Conservation (phyloP, 2,113 vertebrate genomes). For the Petromus typicus region DNA sequence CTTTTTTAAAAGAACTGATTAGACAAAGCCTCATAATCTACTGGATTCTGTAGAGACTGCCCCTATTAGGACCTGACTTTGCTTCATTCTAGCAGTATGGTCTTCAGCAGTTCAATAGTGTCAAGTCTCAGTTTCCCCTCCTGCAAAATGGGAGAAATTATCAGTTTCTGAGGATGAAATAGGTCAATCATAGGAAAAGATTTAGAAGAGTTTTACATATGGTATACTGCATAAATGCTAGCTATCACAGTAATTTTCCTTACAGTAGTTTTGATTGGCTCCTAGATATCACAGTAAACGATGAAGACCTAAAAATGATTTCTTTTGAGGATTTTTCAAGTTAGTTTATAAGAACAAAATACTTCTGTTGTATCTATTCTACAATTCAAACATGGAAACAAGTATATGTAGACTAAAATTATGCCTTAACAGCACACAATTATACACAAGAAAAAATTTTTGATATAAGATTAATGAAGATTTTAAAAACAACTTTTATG, state of each 20-base stretch:
- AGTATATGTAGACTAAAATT: background rate
- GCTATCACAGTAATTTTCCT: conserved; percentile 13
- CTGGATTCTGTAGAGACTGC: background rate
- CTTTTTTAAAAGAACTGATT: background rate
- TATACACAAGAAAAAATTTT: conserved; percentile 42
- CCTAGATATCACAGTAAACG: conserved; percentile 14
- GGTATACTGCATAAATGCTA: background rate
- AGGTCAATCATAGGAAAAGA: conserved; percentile 34
- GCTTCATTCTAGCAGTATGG: background rate
- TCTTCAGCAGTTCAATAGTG: background rate
- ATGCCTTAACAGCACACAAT: background rate
- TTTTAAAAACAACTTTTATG: conserved; percentile 34
- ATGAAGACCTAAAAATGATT: conserved; percentile 1
- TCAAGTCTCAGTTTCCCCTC: background rate
- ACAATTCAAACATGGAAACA: conserved; percentile 44
- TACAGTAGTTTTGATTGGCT: conserved; percentile 41
- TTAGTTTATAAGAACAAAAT: conserved; percentile 53
- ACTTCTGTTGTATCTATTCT: background rate
- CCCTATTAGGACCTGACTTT: background rate
- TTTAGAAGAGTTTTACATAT: background rate
- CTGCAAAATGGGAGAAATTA: background rate
- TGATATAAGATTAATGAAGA: conserved; percentile 33
- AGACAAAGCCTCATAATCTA: background rate
- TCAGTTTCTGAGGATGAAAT: conserved; percentile 12
- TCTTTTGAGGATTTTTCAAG: background rate